Evolutionary conservation across 2,888 invertebrate species (phyloP).

Genomic region (Zele albiditarsus): DNA sequence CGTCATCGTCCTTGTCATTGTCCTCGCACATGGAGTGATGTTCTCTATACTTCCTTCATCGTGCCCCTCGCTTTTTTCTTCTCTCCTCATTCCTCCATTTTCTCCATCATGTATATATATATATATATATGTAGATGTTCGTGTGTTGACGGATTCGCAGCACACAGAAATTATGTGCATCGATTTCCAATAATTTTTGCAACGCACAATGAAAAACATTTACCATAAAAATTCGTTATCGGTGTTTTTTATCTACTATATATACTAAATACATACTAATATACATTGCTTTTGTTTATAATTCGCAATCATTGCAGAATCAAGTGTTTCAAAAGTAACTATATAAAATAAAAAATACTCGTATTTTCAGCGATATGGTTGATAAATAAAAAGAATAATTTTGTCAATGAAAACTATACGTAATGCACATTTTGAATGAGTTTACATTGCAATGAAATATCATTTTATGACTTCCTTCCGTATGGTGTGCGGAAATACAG

Average conservation of each 20-base stretch:
- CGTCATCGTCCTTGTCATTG: background rate
- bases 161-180: constrained; percentile 13
- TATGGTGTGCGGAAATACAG: background rate
- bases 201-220: background rate
- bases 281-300: no score
- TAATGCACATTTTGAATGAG: background rate
- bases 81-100: background rate
- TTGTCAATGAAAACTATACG: background rate
- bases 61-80: background rate
- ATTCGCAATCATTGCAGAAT: no score
- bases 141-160: constrained; percentile 5
- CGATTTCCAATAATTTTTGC: constrained; percentile 20
- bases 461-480: background rate
- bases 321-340: no score
- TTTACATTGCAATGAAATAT: background rate
- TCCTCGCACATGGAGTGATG: background rate
- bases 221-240: background rate
- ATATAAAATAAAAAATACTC: no score
- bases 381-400: background rate
- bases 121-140: background rate
- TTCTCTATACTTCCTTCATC: background rate
- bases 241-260: background rate
- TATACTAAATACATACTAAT: no score
- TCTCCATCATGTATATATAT: background rate
- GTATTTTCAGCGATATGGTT: background rate